A percentile compares a stretch with the other conserved stretches of the same genome.
Conservation (phyloP, 2,113 vertebrate species). For the Rhinolophus ferrumequinum region DNA sequence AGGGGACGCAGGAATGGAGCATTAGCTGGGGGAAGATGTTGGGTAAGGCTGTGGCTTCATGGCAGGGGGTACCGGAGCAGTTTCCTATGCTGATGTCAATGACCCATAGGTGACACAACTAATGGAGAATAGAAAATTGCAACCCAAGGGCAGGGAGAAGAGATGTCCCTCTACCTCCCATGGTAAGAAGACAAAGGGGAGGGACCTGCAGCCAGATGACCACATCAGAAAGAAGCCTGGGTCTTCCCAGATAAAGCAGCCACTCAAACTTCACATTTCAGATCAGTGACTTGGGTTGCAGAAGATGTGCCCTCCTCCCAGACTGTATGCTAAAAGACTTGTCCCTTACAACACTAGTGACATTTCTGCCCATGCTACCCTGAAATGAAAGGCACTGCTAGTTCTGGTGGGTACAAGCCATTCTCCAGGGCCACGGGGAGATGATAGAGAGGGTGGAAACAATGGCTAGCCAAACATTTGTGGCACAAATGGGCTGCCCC, state of each 20-base stretch:
- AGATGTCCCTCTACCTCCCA: not conserved
- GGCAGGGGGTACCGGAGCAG: not conserved
- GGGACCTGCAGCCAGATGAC: not conserved
- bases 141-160: not conserved
- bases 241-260: not conserved
- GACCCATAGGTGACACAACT: not conserved
- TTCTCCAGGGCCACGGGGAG: not conserved
- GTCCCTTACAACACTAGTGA: not conserved
- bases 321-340: not conserved
- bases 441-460: not conserved
- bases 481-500: too few species aligned
- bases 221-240: not conserved
- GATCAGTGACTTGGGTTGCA: not conserved
- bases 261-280: not conserved
- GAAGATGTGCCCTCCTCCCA: not conserved
- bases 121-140: not conserved
- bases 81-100: not conserved
- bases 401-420: not conserved
- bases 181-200: too few species aligned
- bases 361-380: not conserved
- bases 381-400: not conserved
- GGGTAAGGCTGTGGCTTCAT: not conserved
- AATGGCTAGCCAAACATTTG: too few species aligned
- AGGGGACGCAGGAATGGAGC: not conserved
- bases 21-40: not conserved